A percentile compares a stretch with the other conserved stretches of the same genome.
Conservation (phyloP, 2,797 vertebrate genomes). For the Sitta carolinensis region DNA sequence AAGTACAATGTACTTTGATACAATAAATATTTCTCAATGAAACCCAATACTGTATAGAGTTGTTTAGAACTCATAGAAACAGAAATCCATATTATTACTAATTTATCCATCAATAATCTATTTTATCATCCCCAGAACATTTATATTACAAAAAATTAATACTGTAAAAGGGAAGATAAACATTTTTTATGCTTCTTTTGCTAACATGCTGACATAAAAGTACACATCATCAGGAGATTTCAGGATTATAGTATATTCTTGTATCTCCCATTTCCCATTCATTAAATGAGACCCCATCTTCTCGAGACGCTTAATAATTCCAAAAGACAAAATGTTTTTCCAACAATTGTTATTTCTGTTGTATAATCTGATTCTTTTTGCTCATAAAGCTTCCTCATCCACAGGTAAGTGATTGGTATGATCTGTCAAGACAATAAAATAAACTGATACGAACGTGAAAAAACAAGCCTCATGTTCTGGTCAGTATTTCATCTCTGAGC, state of each 20-base stretch:
- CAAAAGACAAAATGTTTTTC: conserved; percentile 45
- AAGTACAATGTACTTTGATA: conserved; percentile 96
- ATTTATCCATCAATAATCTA: conserved; percentile 87
- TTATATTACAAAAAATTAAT: conserved; percentile 89
- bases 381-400: conserved; percentile 47
- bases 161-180: conserved; percentile 84
- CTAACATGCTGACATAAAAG: conserved; percentile 72
- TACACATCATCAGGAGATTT: conserved; percentile 65
- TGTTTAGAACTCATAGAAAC: conserved; percentile 81
- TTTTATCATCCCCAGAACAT: conserved; percentile 79
- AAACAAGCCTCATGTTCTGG: conserved; percentile 1
- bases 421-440: conserved; percentile 30
- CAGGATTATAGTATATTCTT: conserved; percentile 62
- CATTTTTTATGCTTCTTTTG: conserved; percentile 75
- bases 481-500: not conserved
- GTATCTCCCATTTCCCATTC: conserved; percentile 35
- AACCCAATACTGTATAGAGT: conserved; percentile 84
- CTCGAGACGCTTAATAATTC: conserved; percentile 37
- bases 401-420: conserved; percentile 23
- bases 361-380: conserved; percentile 27
- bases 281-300: conserved; percentile 51
- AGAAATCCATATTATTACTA: conserved; percentile 83
- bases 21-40: conserved; percentile 98
- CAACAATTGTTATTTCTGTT: conserved; percentile 6
- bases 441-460: not conserved